Percentiles rank a stretch among this genome's conserved stretches.
phyloP scores from a whole-genome alignment of 2,113 vertebrate species.

The Microtus richardsoni region DNA sequence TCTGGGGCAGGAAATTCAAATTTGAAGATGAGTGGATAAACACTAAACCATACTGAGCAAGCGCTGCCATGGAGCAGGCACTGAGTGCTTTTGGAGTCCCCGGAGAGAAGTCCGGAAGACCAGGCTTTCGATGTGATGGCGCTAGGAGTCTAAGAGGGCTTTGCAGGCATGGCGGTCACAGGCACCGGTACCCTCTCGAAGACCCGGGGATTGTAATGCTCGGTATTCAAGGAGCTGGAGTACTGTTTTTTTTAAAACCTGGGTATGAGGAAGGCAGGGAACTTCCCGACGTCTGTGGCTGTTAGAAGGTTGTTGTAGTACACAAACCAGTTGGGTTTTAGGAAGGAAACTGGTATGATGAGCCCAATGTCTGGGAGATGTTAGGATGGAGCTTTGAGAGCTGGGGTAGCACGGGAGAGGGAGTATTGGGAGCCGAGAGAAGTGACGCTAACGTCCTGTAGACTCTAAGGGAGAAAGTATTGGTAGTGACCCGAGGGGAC shows the following conservation, averaged over 20 bases:
- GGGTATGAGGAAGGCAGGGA: not conserved
- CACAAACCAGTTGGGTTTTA: not conserved
- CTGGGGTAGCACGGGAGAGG: not conserved
- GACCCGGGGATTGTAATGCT: not conserved
- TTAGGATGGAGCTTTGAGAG: not conserved
- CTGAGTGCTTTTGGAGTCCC: not conserved
- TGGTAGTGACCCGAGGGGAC: not conserved
- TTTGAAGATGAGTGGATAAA: not conserved
- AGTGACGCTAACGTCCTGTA: not conserved
- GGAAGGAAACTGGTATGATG: not conserved
- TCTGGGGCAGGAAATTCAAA: not conserved
- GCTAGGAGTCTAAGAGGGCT: not conserved
- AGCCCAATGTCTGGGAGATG: not conserved
- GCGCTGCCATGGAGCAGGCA: not conserved
- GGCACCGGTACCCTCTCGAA: not conserved
- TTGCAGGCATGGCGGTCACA: not conserved
- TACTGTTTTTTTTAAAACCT: not conserved
- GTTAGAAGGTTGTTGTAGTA: not conserved
- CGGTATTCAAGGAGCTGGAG: not conserved
- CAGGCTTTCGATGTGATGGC: not conserved
- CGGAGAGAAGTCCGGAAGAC: not conserved
- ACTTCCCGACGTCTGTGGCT: not conserved
- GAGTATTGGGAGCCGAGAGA: accelerated
- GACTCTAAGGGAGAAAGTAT: not conserved
- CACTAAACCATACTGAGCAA: not conserved